Conservation (phyloP, 2,797 vertebrate genomes). For the Eulemur mongoz region DNA sequence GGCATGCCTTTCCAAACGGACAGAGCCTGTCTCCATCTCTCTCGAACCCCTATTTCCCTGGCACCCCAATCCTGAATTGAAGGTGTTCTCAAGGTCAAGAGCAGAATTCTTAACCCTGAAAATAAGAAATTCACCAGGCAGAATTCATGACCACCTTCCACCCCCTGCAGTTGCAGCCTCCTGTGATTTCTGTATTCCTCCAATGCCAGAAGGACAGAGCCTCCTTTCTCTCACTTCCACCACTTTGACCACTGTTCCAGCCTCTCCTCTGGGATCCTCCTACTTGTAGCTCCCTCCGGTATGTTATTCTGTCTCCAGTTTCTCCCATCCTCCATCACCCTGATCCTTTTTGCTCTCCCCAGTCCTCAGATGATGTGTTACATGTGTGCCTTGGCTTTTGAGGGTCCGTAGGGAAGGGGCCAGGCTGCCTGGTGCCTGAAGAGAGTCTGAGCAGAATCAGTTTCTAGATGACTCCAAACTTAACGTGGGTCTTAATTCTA, state of each 20-base stretch:
- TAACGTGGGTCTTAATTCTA: background rate
- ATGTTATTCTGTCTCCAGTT: background rate
- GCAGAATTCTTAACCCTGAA: background rate
- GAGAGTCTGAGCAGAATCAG: background rate
- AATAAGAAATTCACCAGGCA: background rate
- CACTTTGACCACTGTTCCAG: background rate
- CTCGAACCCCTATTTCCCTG: background rate
- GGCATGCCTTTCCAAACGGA: background rate
- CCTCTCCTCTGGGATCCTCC: background rate
- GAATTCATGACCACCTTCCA: background rate
- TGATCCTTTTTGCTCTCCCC: background rate
- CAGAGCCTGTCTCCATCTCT: background rate
- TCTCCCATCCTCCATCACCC: too few relatives aligned
- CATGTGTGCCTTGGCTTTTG: background rate
- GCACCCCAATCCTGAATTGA: background rate
- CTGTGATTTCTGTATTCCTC: background rate
- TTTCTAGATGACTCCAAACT: background rate
- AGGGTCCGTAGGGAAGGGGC: background rate
- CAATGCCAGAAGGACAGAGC: background rate
- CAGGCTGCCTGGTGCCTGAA: background rate
- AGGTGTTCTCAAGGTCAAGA: constrained; percentile 23
- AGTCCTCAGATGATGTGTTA: background rate
- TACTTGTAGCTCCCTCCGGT: background rate
- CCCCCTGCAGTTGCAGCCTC: background rate
- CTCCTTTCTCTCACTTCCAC: background rate